A percentile compares a stretch with the other conserved stretches of the same genome.
Conservation (phyloP, 2,113 vertebrate species). For the Nansenia antarctica region DNA sequence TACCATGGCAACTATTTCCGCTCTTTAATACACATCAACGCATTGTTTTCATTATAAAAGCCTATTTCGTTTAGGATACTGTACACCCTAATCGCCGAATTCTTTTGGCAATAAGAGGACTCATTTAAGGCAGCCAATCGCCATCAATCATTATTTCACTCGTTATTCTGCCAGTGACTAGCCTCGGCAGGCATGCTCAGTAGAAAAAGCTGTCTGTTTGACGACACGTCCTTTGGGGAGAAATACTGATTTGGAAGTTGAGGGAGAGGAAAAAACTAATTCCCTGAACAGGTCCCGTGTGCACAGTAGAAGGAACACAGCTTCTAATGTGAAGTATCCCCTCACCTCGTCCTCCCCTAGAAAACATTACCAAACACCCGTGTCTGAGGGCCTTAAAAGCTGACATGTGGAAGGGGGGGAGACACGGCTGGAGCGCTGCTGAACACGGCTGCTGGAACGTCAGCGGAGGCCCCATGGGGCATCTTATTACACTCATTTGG, state of each 20-base stretch:
- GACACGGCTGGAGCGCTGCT: conserved; percentile 47
- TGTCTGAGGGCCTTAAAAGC: conserved; percentile 41
- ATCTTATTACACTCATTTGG: conserved; percentile 75
- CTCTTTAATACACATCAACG: too few relatives aligned
- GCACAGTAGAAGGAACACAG: conserved; percentile 27
- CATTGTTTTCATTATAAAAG: too few relatives aligned
- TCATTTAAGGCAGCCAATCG: neutral
- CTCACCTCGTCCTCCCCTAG: conserved; percentile 35
- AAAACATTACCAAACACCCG: conserved; percentile 57
- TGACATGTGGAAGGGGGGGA: conserved; percentile 59
- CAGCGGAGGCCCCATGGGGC: conserved; percentile 64
- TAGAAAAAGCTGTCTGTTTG: conserved; percentile 24
- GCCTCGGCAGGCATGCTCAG: conserved; percentile 1
- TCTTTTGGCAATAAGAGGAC: neutral
- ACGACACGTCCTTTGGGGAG: conserved; percentile 35
- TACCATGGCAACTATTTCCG: too few relatives aligned
- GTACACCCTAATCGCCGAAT: neutral
- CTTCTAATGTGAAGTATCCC: conserved; percentile 62
- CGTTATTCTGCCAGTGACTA: neutral
- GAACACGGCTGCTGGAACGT: conserved; percentile 58
- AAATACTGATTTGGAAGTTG: conserved; percentile 54
- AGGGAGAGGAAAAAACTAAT: conserved; percentile 43
- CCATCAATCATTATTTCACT: neutral
- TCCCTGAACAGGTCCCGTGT: conserved; percentile 42
- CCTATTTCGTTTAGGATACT: neutral